phyloP scores from a whole-genome alignment of 1,140 invertebrate species.

The Drosophila malerkotliana region DNA sequence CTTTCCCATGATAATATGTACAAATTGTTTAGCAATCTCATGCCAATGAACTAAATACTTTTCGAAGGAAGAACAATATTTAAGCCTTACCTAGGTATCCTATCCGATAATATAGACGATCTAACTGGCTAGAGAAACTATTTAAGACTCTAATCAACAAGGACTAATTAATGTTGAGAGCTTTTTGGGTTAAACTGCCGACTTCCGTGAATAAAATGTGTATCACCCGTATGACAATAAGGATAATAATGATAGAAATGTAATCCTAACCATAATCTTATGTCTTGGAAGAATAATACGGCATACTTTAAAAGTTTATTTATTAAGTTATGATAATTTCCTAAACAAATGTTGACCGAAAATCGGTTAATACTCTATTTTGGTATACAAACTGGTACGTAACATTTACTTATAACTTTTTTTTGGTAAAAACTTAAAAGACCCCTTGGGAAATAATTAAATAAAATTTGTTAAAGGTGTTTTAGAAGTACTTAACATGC shows the following conservation, averaged over 20 bases:
- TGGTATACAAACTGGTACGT: conserved; percentile 42
- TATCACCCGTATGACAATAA: conserved; percentile 35
- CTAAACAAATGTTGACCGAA: conserved; percentile 18
- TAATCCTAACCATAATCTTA: background rate
- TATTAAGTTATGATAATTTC: conserved; percentile 16
- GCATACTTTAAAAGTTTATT: conserved; percentile 5
- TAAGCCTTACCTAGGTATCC: conserved; percentile 11
- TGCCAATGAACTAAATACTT: conserved; percentile 5
- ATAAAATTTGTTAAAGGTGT: background rate
- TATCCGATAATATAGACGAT: conserved; percentile 8
- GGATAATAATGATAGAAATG: conserved; percentile 3
- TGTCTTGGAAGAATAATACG: conserved; percentile 12
- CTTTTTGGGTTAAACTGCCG: conserved; percentile 1
- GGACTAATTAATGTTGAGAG: background rate
- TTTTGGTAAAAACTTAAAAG: background rate
- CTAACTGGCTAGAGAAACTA: background rate
- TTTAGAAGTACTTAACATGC: background rate
- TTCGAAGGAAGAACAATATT: conserved; percentile 27
- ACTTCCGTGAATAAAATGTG: background rate
- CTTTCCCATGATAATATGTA: conserved; percentile 50
- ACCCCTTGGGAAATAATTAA: background rate
- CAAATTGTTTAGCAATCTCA: conserved; percentile 18
- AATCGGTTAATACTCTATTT: conserved; percentile 43
- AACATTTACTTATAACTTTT: background rate
- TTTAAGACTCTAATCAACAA: background rate